Base-by-base conservation (phyloP, 2,113 vertebrate species). In the Misgurnus mizolepis region DNA sequence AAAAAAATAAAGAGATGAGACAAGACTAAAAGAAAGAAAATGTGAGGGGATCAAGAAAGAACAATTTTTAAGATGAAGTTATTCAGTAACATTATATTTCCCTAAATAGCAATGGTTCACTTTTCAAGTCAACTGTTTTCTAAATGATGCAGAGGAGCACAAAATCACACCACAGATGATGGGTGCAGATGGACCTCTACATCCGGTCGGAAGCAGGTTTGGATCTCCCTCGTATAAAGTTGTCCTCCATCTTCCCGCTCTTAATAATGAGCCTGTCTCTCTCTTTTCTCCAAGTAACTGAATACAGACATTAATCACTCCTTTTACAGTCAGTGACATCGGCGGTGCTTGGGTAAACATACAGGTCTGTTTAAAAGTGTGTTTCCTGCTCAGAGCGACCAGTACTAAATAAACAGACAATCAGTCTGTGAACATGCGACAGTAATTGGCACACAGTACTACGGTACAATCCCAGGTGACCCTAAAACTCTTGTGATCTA, bases 321-420 rank as follows among this genome's bases (percentile, higher is more conserved):
- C 70, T 87, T 79, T 87, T 88, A 84, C 87, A 92, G 92, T 92
- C 88, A 61, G 84, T 92, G 92, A 93, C 91, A 90, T 93, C 90
- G 88, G 83, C 69, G 70, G 69, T 15, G 40, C 50, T 68, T 81
- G 87, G 79, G 88, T 88, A 93, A 92, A 90, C 78, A 87, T 43
- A 34, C 84, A 78, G 85, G 78, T 76, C 74, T 39, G 39, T 82
- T 70, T 39, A 78, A 72, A 41, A 68, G 40, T 58, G 8, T 49
- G 65, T 73, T 79, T 49, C 39, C 70, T 18, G 22, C 70, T 47
- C n/a, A 41, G 75, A 78, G 77, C 66, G 17, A 71, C 83, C 65
- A 2, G 70, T 18, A 76, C 75, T 80, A 84, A 84, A 86, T 84
- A 86, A 91, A 88, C 87, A 90, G 88, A 81, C 86, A 87, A 90